phyloP scores from a whole-genome alignment of 2,113 vertebrate species.

The Mormyrus lacerda region DNA sequence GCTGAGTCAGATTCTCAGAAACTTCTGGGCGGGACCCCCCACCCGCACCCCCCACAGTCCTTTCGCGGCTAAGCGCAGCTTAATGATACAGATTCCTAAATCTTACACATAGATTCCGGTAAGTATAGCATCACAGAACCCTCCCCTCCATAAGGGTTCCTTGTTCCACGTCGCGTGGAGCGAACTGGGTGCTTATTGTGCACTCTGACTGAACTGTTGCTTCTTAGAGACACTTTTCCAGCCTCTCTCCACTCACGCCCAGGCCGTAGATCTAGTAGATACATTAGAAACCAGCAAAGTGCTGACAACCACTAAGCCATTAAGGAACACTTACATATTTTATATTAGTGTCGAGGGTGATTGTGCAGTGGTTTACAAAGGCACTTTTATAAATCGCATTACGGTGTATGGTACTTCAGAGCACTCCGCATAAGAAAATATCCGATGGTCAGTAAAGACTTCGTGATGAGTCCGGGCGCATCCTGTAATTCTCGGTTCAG shows the following conservation, averaged over 20 bases:
- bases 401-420: slow-evolving; percentile 8
- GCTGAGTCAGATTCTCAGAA: not conserved
- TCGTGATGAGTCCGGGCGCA: not conserved
- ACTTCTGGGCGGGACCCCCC: not conserved
- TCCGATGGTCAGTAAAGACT: slow-evolving; percentile 9
- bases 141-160: not conserved
- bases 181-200: not conserved
- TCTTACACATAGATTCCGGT: not conserved
- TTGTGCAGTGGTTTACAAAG: slow-evolving; percentile 6
- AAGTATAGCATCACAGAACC: not conserved
- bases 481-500: not conserved
- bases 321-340: slow-evolving; percentile 16
- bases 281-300: not conserved
- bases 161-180: not conserved
- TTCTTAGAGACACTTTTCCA: not conserved
- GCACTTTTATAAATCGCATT: slow-evolving; percentile 20
- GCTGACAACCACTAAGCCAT: slow-evolving; percentile 16
- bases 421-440: slow-evolving; percentile 17
- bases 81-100: not conserved
- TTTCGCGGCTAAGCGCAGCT: not conserved
- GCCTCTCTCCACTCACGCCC: not conserved
- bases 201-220: not conserved
- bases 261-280: not conserved
- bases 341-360: slow-evolving; percentile 2
- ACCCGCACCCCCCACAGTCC: not conserved